These are phyloP conservation scores for Drosophila helvetica DNA, from an alignment of 2,888 invertebrate genomes.

Conservation along the genomic window DNA sequence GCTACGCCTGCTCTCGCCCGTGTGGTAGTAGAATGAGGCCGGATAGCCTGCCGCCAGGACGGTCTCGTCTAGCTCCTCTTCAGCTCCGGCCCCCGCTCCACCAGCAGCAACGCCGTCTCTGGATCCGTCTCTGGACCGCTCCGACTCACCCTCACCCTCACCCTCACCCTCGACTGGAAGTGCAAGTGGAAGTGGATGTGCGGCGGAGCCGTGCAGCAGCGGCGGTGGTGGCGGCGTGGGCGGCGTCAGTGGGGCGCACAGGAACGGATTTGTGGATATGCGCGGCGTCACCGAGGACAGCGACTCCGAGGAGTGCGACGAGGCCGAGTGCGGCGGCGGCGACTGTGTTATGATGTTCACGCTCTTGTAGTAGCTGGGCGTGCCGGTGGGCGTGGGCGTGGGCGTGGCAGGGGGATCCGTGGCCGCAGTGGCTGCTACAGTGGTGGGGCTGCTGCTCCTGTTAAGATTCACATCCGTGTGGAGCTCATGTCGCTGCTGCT, in stretches of 20 bases:
- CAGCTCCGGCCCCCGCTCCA: slow-evolving; percentile 22
- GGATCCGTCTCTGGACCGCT: slow-evolving; percentile 28
- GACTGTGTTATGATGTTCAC: slow-evolving; percentile 81
- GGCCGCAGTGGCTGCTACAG: slow-evolving; percentile 85
- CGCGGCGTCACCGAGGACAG: slow-evolving; percentile 83
- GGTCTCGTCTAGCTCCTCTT: slow-evolving; percentile 36
- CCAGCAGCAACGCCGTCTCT: slow-evolving; percentile 27
- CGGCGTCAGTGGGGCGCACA: slow-evolving; percentile 72
- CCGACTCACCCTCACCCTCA: neutral
- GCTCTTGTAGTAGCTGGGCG: slow-evolving; percentile 73
- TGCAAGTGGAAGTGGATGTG: too few relatives aligned
- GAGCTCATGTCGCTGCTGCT: slow-evolving; percentile 52
- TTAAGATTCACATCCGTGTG: slow-evolving; percentile 56
- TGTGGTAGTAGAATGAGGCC: slow-evolving; percentile 77
- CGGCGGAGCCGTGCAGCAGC: neutral
- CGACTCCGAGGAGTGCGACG: slow-evolving; percentile 83
- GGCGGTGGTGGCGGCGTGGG: slow-evolving; percentile 50
- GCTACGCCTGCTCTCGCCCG: slow-evolving; percentile 56
- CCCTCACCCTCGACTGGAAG: neutral
- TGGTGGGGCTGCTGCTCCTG: slow-evolving; percentile 41
- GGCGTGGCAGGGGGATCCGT: slow-evolving; percentile 81
- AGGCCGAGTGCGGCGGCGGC: slow-evolving; percentile 81
- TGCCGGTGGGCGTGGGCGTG: slow-evolving; percentile 47
- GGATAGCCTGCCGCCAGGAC: slow-evolving; percentile 73
- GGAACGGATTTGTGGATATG: slow-evolving; percentile 83